Base-by-base conservation (phyloP, 2,113 vertebrate genomes). In the Polyodon spathula region DNA sequence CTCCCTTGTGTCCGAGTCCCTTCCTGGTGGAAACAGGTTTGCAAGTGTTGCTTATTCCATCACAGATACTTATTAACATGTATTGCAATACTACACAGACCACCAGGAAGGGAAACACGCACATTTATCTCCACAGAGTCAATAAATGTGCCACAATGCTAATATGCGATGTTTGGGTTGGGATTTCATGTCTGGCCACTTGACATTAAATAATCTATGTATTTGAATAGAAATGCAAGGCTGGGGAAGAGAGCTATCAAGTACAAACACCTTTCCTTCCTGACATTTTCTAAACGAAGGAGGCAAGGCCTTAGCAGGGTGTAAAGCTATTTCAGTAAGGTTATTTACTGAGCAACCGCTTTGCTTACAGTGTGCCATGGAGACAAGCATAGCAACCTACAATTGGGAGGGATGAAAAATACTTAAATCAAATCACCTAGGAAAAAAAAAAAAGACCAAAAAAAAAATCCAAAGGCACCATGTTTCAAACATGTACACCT, bases 211-310 rank as follows among this genome's bases (percentile, higher is more conserved):
- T 17, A 37, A 7, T 53, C 2, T 38, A 14, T 14, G 8, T 16
- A 8, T 12, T 12, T 37, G 37, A 8, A 40, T 8, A 9, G 46
- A 37, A 43, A 17, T 17, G 4, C n/a, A 39, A 27, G 27, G 2
- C 27, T 27, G 27, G 27, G 27, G 46, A 15, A 16, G 17, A 16
- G 48, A 37, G 38, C 37, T 51, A 10, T 17, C 9, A 8, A 37
- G 27, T 8, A 11, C 39, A 51, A 48, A 61, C 59, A 61, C 11
- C 37, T 53, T 39, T 15, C 16, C 39, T 41, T 62, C 51, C 52
- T 37, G 60, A 43, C 16, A 37, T 52, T 37, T 58, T 62, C 60
- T 62, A 62, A 53, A 54, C 55, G 17, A 53, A 52, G 60, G 38
- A 12, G 51, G 12, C 37, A 40, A 43, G 60, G 60, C 40, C 60